These are phyloP conservation scores for Apodemus speciosus DNA, from an alignment of 2,113 vertebrate genomes.

Conservation along the genomic window DNA sequence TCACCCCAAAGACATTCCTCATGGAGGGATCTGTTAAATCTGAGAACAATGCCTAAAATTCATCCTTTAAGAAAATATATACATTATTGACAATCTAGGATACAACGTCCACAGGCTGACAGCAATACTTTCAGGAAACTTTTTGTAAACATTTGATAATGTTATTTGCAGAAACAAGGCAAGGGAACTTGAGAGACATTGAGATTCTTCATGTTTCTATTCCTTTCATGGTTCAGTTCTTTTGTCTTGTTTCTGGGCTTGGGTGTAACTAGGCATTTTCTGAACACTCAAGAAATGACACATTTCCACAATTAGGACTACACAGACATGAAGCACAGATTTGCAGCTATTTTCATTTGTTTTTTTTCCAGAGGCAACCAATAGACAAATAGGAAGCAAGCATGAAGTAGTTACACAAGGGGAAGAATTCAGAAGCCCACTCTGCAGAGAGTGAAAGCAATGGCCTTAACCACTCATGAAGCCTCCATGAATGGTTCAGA, in stretches of 20 bases:
- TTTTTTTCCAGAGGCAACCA: conserved; percentile 51
- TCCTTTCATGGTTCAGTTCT: background rate
- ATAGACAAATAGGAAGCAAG: conserved; percentile 35
- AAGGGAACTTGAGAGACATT: background rate
- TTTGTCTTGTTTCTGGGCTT: background rate
- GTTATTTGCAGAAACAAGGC: conserved; percentile 23
- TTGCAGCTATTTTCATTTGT: conserved; percentile 12
- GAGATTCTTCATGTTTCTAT: background rate
- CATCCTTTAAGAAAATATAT: background rate
- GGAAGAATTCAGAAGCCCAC: conserved; percentile 8
- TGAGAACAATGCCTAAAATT: conserved; percentile 51
- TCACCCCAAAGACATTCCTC: background rate
- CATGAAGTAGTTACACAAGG: conserved; percentile 26
- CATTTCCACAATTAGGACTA: conserved; percentile 36
- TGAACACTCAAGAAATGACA: background rate
- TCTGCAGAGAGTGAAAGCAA: background rate
- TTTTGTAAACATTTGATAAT: background rate
- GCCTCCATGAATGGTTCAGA: conserved; percentile 5
- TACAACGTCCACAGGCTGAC: conserved; percentile 51
- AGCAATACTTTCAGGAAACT: conserved; percentile 51
- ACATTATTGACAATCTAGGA: conserved; percentile 59
- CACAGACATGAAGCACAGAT: conserved; percentile 28
- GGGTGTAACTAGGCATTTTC: background rate
- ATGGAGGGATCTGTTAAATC: background rate
- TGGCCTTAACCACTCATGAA: background rate